phyloP scores from a whole-genome alignment of 1,140 invertebrate species.

The Lasioglossum baleicum region DNA sequence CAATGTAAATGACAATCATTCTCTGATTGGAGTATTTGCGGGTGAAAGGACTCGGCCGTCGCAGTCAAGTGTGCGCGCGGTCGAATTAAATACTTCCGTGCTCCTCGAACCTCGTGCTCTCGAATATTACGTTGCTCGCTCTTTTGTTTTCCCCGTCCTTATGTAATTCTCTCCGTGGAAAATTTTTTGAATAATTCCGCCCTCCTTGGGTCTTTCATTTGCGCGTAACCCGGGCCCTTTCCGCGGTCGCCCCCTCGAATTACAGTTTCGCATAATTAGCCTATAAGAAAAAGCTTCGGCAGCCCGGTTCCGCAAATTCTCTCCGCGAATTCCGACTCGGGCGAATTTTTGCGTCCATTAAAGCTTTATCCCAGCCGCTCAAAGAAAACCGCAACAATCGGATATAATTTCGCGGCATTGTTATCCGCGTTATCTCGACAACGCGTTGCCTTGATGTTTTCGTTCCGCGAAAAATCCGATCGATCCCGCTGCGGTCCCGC shows the following conservation, averaged over 20 bases:
- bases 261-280: constrained; percentile 59
- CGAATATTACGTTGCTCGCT: background rate
- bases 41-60: too few relatives aligned
- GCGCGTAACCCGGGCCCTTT: background rate
- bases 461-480: constrained; percentile 3
- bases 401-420: constrained; percentile 48
- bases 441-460: background rate
- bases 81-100: background rate
- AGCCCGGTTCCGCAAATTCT: background rate
- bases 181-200: constrained; percentile 16
- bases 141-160: background rate
- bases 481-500: constrained; percentile 1
- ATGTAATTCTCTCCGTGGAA: background rate
- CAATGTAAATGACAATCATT: background rate
- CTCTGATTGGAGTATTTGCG: background rate
- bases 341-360: constrained; percentile 53
- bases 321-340: background rate
- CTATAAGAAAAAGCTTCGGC: constrained; percentile 38
- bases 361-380: constrained; percentile 36
- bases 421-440: constrained; percentile 1
- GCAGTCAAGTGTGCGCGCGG: too few relatives aligned
- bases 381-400: constrained; percentile 26
- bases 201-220: background rate
- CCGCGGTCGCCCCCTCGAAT: constrained; percentile 30
- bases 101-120: background rate